Conservation (phyloP, 2,888 invertebrate genomes). For the Apamea monoglypha region DNA sequence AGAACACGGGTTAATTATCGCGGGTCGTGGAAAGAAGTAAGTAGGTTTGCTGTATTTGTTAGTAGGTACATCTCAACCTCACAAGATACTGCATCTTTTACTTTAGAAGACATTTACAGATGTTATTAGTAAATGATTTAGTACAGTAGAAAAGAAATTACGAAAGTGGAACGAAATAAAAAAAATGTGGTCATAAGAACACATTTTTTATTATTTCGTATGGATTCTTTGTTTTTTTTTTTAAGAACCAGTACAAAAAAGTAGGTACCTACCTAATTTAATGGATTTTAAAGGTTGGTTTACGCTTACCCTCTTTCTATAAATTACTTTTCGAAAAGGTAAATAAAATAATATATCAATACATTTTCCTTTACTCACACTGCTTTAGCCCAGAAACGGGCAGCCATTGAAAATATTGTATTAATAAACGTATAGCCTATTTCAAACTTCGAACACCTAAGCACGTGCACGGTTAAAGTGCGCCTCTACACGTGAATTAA, state of each 20-base stretch:
- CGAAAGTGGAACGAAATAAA: background rate
- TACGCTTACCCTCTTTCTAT: background rate
- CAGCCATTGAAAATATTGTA: slow-evolving; percentile 7
- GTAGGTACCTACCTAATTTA: background rate
- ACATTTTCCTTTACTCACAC: background rate
- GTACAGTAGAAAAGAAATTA: too few relatives aligned
- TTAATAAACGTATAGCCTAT: slow-evolving; percentile 24
- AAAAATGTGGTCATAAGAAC: background rate
- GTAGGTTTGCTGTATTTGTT: background rate
- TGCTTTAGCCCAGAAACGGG: background rate
- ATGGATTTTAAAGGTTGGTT: background rate
- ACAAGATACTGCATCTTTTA: too few relatives aligned
- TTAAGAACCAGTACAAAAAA: background rate
- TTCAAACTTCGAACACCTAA: slow-evolving; percentile 34
- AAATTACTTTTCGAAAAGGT: background rate
- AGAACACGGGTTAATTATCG: background rate
- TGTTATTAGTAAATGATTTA: background rate
- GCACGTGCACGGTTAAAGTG: too few relatives aligned
- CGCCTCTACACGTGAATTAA: slow-evolving; percentile 56
- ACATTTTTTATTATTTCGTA: background rate
- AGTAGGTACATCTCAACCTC: background rate
- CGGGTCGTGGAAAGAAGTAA: background rate
- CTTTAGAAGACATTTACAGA: background rate
- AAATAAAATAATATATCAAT: background rate
- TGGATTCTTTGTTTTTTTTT: too few relatives aligned